Evolutionary conservation across 2,888 invertebrate genomes (phyloP), one percentile per base, ranked within the genome.

Genomic region (Morpho deidamia): DNA sequence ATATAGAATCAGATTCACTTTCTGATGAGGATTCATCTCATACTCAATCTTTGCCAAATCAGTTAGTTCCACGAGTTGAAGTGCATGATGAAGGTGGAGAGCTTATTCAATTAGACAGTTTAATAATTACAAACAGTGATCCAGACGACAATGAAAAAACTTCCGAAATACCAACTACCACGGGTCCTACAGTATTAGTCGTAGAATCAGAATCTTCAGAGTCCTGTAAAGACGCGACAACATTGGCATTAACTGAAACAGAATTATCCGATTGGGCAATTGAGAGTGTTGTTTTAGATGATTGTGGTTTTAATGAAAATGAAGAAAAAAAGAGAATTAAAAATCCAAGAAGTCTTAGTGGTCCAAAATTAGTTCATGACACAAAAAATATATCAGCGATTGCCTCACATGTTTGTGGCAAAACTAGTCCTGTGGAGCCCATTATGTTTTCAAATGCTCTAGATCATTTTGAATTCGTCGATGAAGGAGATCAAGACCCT

Each of bases 181-280:
- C 65, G 67, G 92, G 66, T 75, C 91, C 74, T 0, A 78, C 80
- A 0, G 63, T 78, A 0, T 56, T 92, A 82, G 66, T 91, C 83
- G 63, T 68, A 1, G 85, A 84, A 34, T 82, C 86, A 0, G 83
- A 83, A 52, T 87, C 87, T 0, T 94, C 95, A 0, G 94, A 94
- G 63, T 94, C 95, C 0, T 92, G 93, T 51, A 92, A 93, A 1
- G 95, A 95, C 64, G 90, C 91, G 1, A 93, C 93, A 0, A 94
- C 94, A 0, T 92, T 94, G 1, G 95, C 93, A 2, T 83, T 96
- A 9, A 96, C 96, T 0, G 96, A 96, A 78, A 96, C 96, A 0
- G 96, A 96, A 72, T 83, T 96, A n/a, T 96, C 96, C 0, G 96
- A 97, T 74, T 96, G 96, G 96, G 96, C 95, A 0, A 92, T 94